Conservation (phyloP, 2,888 invertebrate genomes). For the Pseudococcus longispinus region DNA sequence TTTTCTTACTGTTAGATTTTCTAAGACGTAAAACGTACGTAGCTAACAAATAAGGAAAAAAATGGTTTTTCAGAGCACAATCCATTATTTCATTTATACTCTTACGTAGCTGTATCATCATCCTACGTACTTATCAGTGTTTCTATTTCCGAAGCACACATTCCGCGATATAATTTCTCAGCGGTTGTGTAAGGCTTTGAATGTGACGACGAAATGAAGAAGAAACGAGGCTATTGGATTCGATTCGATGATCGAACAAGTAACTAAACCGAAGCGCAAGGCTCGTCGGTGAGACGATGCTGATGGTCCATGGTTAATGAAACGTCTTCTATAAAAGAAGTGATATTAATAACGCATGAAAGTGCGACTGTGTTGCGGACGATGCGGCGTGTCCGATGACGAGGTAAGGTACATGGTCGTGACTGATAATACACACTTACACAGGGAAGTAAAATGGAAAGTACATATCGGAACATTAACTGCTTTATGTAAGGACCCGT, state of each 20-base stretch:
- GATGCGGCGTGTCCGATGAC: not conserved
- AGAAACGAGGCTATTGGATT: no score
- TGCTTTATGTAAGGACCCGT: conserved; percentile 28
- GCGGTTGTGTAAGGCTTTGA: no score
- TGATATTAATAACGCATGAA: conserved; percentile 23
- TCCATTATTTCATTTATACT: no score
- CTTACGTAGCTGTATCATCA: not conserved
- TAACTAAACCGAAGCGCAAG: not conserved
- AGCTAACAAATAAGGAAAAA: no score
- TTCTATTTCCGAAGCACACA: no score
- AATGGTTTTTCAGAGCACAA: no score
- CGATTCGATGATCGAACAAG: no score
- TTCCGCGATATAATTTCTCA: no score
- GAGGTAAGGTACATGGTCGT: conserved; percentile 16
- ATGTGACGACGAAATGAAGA: no score
- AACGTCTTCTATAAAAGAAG: not conserved
- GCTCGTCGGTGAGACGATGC: not conserved
- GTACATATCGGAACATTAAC: conserved; percentile 25
- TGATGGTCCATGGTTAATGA: conserved; percentile 12
- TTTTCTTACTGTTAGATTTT: no score
- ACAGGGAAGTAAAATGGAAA: conserved; percentile 28
- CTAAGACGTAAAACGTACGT: no score
- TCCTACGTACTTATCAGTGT: no score
- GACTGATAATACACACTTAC: conserved; percentile 5
- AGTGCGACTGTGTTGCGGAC: not conserved